Evolutionary conservation across 1,140 invertebrate genomes (phyloP).

Genomic region (Philotrypesis tridentata): DNA sequence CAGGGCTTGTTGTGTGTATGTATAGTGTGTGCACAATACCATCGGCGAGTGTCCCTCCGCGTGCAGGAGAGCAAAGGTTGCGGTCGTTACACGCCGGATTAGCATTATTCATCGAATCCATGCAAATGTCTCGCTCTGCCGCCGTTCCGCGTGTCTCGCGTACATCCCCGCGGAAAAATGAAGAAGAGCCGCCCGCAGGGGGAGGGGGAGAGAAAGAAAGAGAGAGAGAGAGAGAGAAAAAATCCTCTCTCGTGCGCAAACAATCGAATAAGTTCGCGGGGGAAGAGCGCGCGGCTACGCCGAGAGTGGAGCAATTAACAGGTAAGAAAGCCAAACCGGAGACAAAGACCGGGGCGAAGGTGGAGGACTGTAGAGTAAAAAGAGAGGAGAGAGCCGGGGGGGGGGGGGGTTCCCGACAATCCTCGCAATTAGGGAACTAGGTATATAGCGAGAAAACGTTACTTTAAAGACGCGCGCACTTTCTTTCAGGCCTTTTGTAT

Average conservation of each 20-base stretch:
- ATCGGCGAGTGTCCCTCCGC: too few relatives aligned
- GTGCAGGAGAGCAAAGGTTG: background rate
- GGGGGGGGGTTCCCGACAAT: constrained; percentile 11
- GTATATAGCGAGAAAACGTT: background rate
- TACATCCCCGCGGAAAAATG: too few relatives aligned
- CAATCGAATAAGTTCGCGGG: constrained; percentile 32
- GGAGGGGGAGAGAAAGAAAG: too few relatives aligned
- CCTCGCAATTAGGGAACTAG: constrained; percentile 45
- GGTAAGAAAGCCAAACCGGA: constrained; percentile 17
- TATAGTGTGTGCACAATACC: too few relatives aligned
- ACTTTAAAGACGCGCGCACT: constrained; percentile 12
- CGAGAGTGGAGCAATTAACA: constrained; percentile 30
- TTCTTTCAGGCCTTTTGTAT: constrained; percentile 1
- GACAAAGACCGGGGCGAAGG: background rate
- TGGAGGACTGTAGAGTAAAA: constrained; percentile 13
- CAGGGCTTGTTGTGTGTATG: too few relatives aligned
- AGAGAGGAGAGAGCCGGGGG: too few relatives aligned
- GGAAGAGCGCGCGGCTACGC: too few relatives aligned
- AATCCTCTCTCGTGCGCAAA: background rate
- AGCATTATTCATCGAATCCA: background rate
- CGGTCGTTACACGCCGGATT: background rate
- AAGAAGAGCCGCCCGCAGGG: too few relatives aligned
- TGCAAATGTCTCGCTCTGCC: background rate
- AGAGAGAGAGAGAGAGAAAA: background rate
- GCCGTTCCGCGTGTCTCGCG: too few relatives aligned